These are phyloP conservation scores for Netta rufina DNA, from an alignment of 2,797 vertebrate species.

Conservation along the genomic window DNA sequence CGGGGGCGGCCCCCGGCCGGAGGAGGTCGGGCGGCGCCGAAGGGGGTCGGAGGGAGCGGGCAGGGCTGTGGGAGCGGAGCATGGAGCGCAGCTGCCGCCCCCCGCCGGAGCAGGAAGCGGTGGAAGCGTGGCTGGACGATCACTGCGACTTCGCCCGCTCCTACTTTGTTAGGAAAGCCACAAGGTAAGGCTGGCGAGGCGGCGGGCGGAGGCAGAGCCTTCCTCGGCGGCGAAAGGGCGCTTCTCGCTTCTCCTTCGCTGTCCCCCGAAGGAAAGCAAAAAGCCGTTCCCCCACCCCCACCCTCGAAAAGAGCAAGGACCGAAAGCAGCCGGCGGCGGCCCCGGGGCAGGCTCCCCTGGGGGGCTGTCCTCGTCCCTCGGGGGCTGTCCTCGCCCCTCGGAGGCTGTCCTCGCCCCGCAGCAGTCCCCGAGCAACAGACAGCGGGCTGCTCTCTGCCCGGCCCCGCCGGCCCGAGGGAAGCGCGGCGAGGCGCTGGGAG, in stretches of 20 bases:
- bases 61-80: background rate
- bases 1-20: background rate
- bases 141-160: slow-evolving; percentile 89
- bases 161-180: slow-evolving; percentile 93
- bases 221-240: background rate
- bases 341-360: no score
- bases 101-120: slow-evolving; percentile 77
- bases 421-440: no score
- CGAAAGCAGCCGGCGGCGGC: background rate
- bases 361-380: no score
- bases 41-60: no score
- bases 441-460: no score
- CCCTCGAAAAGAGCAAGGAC: background rate
- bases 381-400: no score
- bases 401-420: no score
- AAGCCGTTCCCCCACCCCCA: background rate
- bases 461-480: no score
- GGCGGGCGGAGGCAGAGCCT: background rate
- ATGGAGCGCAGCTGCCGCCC: slow-evolving; percentile 79
- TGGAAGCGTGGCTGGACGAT: slow-evolving; percentile 97
- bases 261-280: slow-evolving; percentile 3
- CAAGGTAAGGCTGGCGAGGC: slow-evolving; percentile 82
- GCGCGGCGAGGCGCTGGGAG: no score
- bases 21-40: slow-evolving; percentile 23
- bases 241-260: background rate